phyloP scores from a whole-genome alignment of 2,797 vertebrate species.

The Sebastes hopkinsi region DNA sequence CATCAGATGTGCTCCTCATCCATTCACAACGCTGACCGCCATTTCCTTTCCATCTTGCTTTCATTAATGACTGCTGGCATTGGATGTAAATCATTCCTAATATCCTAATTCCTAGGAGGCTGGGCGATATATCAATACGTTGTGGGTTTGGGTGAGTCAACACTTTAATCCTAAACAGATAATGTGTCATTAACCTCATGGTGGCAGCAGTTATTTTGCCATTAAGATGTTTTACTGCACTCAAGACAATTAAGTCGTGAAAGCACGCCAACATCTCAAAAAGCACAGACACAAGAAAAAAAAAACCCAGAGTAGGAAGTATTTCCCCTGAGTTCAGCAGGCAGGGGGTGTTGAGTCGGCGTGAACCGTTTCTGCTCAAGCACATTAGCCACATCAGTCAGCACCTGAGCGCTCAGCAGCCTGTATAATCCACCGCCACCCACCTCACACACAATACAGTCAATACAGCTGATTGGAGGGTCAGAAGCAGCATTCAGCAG shows the following conservation, averaged over 20 bases:
- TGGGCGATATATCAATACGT: not conserved
- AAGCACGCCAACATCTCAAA: not conserved
- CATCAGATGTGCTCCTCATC: too few relatives aligned
- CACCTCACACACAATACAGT: conserved; percentile 29
- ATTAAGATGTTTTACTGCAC: not conserved
- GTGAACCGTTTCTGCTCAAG: conserved; percentile 33
- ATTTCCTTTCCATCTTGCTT: too few relatives aligned
- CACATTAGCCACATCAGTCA: conserved; percentile 59
- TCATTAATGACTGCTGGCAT: not conserved
- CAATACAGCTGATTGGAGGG: conserved; percentile 43
- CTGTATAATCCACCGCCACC: conserved; percentile 28
- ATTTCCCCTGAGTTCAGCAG: conserved; percentile 60
- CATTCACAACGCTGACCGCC: too few relatives aligned
- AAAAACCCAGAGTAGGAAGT: conserved; percentile 1
- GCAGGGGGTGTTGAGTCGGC: conserved; percentile 34
- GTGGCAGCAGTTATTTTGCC: not conserved
- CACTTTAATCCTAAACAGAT: not conserved
- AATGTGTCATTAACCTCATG: not conserved
- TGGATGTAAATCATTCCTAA: not conserved
- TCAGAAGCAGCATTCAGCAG: conserved; percentile 13
- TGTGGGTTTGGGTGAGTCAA: not conserved
- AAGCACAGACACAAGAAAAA: not conserved
- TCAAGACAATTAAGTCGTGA: conserved; percentile 25
- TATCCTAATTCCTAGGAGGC: too few relatives aligned
- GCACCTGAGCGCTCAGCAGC: conserved; percentile 53